Evolutionary conservation across 1,140 invertebrate species (phyloP).

Genomic region (Cataglyphis hispanica): DNA sequence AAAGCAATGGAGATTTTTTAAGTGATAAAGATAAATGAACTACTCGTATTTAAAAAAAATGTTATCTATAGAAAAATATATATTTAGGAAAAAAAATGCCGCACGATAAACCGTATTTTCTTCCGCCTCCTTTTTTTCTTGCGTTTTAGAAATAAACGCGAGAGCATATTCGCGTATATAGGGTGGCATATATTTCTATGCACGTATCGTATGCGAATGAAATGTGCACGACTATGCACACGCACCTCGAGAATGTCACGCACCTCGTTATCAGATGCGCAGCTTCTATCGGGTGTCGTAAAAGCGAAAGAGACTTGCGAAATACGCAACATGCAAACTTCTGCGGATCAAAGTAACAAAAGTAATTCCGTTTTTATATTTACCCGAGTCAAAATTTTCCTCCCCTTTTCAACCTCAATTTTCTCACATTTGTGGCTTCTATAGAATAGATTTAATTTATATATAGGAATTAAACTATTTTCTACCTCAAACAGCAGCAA

Average conservation of each 20-base stretch:
- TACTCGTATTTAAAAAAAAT: too few relatives aligned
- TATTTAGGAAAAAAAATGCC: not conserved
- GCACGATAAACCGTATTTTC: not conserved
- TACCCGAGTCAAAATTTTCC: too few relatives aligned
- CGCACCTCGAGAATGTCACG: slow-evolving; percentile 65
- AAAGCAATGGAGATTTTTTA: too few relatives aligned
- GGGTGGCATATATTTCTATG: not conserved
- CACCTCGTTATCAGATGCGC: slow-evolving; percentile 64
- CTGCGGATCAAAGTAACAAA: not conserved
- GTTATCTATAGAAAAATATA: not conserved
- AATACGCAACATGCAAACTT: not conserved
- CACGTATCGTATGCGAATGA: slow-evolving; percentile 27
- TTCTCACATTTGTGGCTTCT: too few relatives aligned
- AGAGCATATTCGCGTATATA: not conserved
- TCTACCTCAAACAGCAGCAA: too few relatives aligned
- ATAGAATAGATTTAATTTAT: too few relatives aligned
- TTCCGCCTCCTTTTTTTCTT: too few relatives aligned
- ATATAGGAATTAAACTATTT: too few relatives aligned
- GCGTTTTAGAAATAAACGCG: not conserved
- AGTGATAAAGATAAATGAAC: too few relatives aligned
- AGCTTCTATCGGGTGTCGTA: slow-evolving; percentile 20
- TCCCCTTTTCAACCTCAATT: too few relatives aligned
- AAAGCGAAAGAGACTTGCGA: not conserved
- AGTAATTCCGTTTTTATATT: not conserved
- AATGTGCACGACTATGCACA: slow-evolving; percentile 32